These are phyloP conservation scores for Falco peregrinus DNA, from an alignment of 2,797 vertebrate species.

Conservation along the genomic window DNA sequence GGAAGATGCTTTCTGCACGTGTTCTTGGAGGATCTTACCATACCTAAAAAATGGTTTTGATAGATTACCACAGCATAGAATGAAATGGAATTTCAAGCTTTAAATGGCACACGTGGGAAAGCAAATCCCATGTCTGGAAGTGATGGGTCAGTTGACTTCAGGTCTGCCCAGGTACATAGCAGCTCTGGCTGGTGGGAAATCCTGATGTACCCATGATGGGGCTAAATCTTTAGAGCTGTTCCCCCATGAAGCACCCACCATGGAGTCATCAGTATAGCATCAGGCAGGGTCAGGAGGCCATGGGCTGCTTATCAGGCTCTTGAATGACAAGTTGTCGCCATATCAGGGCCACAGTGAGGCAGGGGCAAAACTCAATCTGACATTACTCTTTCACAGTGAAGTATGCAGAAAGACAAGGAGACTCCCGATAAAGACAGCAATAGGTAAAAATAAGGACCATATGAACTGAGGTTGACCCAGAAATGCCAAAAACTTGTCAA, in stretches of 20 bases:
- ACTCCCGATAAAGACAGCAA: background rate
- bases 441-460: background rate
- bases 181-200: background rate
- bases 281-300: background rate
- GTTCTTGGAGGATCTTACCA: background rate
- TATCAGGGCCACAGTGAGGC: background rate
- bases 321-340: background rate
- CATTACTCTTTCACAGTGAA: background rate
- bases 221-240: background rate
- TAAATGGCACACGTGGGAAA: background rate
- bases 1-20: background rate
- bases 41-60: background rate
- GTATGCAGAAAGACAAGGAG: background rate
- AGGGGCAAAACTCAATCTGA: background rate
- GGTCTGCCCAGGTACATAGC: background rate
- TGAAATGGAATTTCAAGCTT: background rate
- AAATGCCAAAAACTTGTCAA: background rate
- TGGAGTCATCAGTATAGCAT: fast-evolving
- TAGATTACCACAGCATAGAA: background rate
- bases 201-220: background rate
- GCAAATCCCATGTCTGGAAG: background rate
- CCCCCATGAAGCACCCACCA: background rate
- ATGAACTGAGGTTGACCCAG: background rate
- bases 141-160: background rate
- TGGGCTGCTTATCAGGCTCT: background rate